Conservation (phyloP, 2,797 vertebrate genomes). For the Taeniopygia guttata region DNA sequence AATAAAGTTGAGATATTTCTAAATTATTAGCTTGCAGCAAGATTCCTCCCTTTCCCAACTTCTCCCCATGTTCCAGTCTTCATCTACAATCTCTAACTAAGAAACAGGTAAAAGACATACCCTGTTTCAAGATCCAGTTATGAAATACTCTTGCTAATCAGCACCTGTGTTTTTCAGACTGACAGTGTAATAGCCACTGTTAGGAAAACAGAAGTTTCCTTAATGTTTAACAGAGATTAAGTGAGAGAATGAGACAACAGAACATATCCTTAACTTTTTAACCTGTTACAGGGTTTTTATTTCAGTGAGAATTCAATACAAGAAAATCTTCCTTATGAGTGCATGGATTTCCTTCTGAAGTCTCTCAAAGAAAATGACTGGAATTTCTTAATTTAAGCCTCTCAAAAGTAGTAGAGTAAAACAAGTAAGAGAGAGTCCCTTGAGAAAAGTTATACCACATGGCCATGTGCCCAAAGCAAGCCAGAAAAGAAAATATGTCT, state of each 20-base stretch:
- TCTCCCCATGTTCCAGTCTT: background rate
- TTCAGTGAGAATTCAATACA: background rate
- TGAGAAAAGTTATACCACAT: background rate
- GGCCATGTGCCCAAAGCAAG: background rate
- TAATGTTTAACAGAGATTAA: background rate
- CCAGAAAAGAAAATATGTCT: background rate
- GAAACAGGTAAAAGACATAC: background rate
- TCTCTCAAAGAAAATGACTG: background rate
- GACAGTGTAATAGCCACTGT: background rate
- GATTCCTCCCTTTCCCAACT: background rate
- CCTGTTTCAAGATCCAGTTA: background rate
- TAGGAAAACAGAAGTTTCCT: background rate
- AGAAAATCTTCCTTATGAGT: background rate
- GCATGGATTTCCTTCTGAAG: background rate
- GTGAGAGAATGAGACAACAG: background rate
- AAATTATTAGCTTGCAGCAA: background rate
- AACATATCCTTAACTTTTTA: background rate
- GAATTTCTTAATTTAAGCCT: background rate
- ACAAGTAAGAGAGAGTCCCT: background rate
- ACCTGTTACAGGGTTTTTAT: background rate
- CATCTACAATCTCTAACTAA: background rate
- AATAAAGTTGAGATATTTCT: slow-evolving; percentile 14
- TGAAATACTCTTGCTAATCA: background rate
- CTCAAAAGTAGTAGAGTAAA: background rate
- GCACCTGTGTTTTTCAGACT: background rate